phyloP scores from a whole-genome alignment of 2,888 invertebrate genomes.

The Sinohyriopsis cumingii region DNA sequence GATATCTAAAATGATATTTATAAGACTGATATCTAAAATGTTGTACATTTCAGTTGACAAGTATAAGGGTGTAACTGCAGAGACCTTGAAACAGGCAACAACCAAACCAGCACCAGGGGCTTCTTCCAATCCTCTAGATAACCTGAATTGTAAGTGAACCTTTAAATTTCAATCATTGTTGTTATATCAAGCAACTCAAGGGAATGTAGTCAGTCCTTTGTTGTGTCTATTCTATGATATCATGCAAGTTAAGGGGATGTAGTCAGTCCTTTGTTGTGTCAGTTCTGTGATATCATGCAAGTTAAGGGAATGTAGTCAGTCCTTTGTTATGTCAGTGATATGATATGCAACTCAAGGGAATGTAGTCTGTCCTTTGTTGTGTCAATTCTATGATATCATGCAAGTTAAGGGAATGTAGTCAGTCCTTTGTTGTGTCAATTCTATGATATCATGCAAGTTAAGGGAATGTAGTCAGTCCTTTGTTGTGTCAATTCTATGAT shows the following conservation, averaged over 20 bases:
- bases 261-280: too few species aligned
- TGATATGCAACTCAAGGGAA: too few species aligned
- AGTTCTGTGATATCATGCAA: neutral
- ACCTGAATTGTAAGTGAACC: slow-evolving; percentile 63
- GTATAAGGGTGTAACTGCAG: slow-evolving; percentile 80
- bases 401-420: neutral
- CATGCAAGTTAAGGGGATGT: too few species aligned
- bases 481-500: too few species aligned
- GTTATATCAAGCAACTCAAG: neutral
- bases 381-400: neutral
- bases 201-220: neutral
- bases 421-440: too few species aligned
- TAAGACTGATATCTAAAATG: too few species aligned
- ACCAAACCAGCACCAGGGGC: slow-evolving; percentile 73
- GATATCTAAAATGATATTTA: too few species aligned
- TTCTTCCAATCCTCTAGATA: slow-evolving; percentile 71
- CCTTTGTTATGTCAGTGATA: too few species aligned
- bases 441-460: too few species aligned
- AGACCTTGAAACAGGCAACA: slow-evolving; percentile 75
- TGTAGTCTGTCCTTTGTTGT: too few species aligned
- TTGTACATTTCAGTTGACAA: slow-evolving; percentile 74
- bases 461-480: too few species aligned
- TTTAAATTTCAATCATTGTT: neutral
- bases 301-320: neutral
- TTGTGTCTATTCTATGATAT: too few species aligned